Evolutionary conservation across 1,140 invertebrate species (phyloP).

Genomic region (Drosophila nikananu): DNA sequence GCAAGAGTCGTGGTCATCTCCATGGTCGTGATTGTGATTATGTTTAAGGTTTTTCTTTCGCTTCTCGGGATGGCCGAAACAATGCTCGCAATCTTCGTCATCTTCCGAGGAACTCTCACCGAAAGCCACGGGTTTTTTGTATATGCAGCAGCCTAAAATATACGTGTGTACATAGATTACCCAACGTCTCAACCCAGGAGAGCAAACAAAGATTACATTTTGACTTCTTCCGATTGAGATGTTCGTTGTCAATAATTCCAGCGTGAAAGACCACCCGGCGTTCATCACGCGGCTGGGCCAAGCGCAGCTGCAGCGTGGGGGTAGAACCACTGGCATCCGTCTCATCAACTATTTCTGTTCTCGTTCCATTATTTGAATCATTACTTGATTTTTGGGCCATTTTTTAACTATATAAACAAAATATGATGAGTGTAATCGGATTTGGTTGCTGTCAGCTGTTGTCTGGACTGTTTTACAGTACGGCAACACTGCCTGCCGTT

Average conservation of each 20-base stretch:
- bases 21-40: slow-evolving; percentile 15
- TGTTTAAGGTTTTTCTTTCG: slow-evolving; percentile 86
- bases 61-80: slow-evolving; percentile 92
- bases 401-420: slow-evolving; percentile 46
- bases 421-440: slow-evolving; percentile 20
- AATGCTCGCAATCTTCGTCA: slow-evolving; percentile 93
- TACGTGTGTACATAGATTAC: neutral
- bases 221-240: slow-evolving; percentile 97
- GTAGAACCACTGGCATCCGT: slow-evolving; percentile 77
- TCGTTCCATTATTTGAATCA: slow-evolving; percentile 17
- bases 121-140: slow-evolving; percentile 92
- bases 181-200: no score
- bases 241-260: slow-evolving; percentile 96
- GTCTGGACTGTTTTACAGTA: neutral
- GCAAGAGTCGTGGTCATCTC: slow-evolving; percentile 13
- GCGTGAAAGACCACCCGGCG: slow-evolving; percentile 95
- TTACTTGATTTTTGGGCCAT: slow-evolving; percentile 51
- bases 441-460: slow-evolving; percentile 3
- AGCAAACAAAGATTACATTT: slow-evolving; percentile 90
- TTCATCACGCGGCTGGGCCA: slow-evolving; percentile 88
- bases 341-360: slow-evolving; percentile 54
- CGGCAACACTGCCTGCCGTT: neutral
- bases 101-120: slow-evolving; percentile 93
- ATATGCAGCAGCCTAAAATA: slow-evolving; percentile 94
- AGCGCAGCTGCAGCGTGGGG: slow-evolving; percentile 89